These are phyloP conservation scores for Odocoileus virginianus DNA, from an alignment of 2,113 vertebrate species.

Conservation along the genomic window DNA sequence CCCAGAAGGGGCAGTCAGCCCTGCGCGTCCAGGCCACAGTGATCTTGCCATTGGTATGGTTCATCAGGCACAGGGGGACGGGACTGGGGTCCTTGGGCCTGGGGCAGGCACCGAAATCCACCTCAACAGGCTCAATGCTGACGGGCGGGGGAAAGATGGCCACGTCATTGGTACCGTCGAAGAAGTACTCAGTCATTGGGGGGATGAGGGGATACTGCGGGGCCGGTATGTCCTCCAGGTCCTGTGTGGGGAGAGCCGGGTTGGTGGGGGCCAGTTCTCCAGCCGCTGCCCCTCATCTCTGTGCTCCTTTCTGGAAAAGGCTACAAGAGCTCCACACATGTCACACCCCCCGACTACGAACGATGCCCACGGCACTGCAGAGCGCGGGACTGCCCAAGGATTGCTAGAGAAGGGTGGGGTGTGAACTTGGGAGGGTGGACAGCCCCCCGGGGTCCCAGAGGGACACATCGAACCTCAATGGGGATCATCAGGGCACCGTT, in stretches of 20 bases:
- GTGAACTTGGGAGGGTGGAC: background rate
- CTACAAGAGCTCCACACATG: background rate
- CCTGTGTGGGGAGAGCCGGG: constrained; percentile 48
- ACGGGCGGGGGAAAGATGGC: constrained; percentile 79
- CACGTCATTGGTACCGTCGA: constrained; percentile 44
- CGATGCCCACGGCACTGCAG: background rate
- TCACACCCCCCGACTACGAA: background rate
- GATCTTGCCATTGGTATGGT: constrained; percentile 89
- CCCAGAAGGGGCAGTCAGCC: constrained; percentile 80
- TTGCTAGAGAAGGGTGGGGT: background rate
- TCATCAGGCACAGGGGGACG: constrained; percentile 85
- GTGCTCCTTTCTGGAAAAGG: background rate
- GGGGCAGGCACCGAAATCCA: constrained; percentile 85
- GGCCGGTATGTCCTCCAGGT: constrained; percentile 26
- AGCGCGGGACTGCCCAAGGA: background rate
- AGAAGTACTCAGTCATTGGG: constrained; percentile 83
- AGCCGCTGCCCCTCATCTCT: background rate
- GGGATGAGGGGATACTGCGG: constrained; percentile 43
- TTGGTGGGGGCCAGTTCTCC: background rate
- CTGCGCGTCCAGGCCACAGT: constrained; percentile 86
- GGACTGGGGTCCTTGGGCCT: constrained; percentile 48
- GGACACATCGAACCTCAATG: constrained; percentile 68
- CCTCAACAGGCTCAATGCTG: constrained; percentile 81
- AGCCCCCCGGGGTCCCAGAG: background rate
- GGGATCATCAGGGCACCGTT: constrained; percentile 75